Evolutionary conservation across 2,113 vertebrate species (phyloP), one percentile per base, ranked within the genome.

Genomic region (Bos javanicus): DNA sequence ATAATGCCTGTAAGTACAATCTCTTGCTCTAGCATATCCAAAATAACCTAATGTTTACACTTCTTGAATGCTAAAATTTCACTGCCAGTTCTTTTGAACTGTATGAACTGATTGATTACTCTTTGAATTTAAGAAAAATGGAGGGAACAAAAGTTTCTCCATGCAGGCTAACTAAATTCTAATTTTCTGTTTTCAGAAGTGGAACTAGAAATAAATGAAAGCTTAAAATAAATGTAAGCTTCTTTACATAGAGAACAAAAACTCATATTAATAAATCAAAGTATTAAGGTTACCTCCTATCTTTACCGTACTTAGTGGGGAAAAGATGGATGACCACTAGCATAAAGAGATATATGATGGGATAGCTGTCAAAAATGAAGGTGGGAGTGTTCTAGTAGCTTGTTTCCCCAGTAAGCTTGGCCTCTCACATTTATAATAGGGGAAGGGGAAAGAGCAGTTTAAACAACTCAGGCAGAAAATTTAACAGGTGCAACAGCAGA

Each of bases 31-130:
- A 64, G 13, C 30, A 86, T n/a, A 46, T 67, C 14, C 28, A 64
- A 94, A 82, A 92, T 76, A 85, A 96, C 57, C 50, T 64, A 62
- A 64, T 90, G 26, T 93, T 83, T 59, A 39, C 15, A 78, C 17
- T 80, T 93, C 54, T 96, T 86, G 28, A 92, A 89, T 81, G n/a
- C 59, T 88, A 81, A 26, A 14, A 57, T 86, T 95, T 93, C 56
- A 87, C 36, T 60, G 83, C 25, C 14, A 74, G 33, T 92, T 33
- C 36, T 80, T 30, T 76, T 76, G 11, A 90, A 36, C 43, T 92
- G 2, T 43, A 50, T 50, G 23, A 13, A 81, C 14, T 39, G 56
- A 57, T 7, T 64, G 43, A 86, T 86, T 64, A 56, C 25, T 92
- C 16, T 96, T 74, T 62, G 8, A 82, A 67, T 94, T 25, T 16